phyloP scores from a whole-genome alignment of 1,140 invertebrate species.

The Drosophila nigrodunni region DNA sequence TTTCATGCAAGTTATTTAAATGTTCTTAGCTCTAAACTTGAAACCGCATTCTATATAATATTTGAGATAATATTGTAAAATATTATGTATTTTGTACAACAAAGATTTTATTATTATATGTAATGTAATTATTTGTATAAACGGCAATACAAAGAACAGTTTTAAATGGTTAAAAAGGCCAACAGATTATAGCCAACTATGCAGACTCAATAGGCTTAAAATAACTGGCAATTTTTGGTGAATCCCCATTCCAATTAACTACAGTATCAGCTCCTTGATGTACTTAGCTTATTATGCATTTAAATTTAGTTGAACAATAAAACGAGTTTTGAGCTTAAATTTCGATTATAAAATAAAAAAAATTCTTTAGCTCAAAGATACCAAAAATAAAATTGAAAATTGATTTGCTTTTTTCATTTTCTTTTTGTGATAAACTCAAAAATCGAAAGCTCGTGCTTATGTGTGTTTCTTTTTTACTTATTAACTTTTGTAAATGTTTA shows the following conservation, averaged over 20 bases:
- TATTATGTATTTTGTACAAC: slow-evolving; percentile 73
- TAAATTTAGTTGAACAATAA: slow-evolving; percentile 22
- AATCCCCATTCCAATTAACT: slow-evolving; percentile 13
- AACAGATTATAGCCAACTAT: slow-evolving; percentile 18
- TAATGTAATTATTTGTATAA: slow-evolving; percentile 50
- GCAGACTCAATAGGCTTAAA: slow-evolving; percentile 34
- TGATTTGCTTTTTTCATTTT: slow-evolving; percentile 41
- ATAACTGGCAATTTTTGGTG: slow-evolving; percentile 27
- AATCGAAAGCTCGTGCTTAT: slow-evolving; percentile 63
- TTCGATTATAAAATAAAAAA: slow-evolving; percentile 21
- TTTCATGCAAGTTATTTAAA: slow-evolving; percentile 71
- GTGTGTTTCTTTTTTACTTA: slow-evolving; percentile 39
- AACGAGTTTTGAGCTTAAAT: slow-evolving; percentile 23
- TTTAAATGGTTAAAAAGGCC: slow-evolving; percentile 12
- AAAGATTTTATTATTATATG: slow-evolving; percentile 74
- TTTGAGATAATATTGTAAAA: slow-evolving; percentile 66
- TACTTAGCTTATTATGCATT: slow-evolving; percentile 49
- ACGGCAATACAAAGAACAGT: slow-evolving; percentile 39
- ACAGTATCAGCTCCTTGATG: slow-evolving; percentile 15
- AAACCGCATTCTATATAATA: slow-evolving; percentile 32
- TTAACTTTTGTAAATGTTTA: slow-evolving; percentile 76
- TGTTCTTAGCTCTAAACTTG: slow-evolving; percentile 38
- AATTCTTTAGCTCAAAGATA: slow-evolving; percentile 51
- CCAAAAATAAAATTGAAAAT: slow-evolving; percentile 30
- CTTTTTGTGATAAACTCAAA: slow-evolving; percentile 66